These are phyloP conservation scores for Phallusia fumigata DNA, from an alignment of 23 tunicate genomes.

Conservation along the genomic window DNA sequence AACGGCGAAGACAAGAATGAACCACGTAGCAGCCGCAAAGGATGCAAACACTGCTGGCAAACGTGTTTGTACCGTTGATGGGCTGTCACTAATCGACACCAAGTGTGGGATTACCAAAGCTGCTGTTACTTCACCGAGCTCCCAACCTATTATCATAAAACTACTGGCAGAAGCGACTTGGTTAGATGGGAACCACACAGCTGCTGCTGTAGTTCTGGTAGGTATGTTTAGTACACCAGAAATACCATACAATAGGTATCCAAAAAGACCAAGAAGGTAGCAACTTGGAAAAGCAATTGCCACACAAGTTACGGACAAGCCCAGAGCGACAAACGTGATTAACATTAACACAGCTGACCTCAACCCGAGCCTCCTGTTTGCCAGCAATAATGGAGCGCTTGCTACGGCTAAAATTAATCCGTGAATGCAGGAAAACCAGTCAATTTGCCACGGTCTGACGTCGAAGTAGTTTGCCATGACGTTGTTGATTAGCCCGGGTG, in stretches of 20 bases:
- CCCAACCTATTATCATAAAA: conserved; percentile 13
- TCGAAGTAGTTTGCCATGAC: neutral
- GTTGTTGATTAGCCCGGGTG: neutral
- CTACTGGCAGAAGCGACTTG: conserved; percentile 18
- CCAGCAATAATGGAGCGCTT: neutral
- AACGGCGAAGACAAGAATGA: neutral
- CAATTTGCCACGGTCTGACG: neutral
- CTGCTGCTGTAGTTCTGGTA: neutral
- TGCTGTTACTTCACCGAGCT: conserved; percentile 14
- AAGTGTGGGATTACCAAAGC: neutral
- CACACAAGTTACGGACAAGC: neutral
- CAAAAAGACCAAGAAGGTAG: neutral
- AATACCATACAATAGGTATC: neutral
- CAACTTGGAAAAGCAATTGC: neutral
- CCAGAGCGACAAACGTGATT: neutral
- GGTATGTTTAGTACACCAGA: neutral
- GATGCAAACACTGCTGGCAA: neutral
- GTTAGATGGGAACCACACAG: neutral
- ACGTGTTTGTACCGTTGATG: neutral
- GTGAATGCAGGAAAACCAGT: neutral
- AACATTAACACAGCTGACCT: neutral
- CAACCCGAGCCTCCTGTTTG: neutral
- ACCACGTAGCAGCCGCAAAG: neutral
- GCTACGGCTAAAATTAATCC: no score
- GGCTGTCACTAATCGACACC: neutral